phyloP scores from a whole-genome alignment of 92 coral and sea anemone genomes.

The Anthopleura xanthogrammica region DNA sequence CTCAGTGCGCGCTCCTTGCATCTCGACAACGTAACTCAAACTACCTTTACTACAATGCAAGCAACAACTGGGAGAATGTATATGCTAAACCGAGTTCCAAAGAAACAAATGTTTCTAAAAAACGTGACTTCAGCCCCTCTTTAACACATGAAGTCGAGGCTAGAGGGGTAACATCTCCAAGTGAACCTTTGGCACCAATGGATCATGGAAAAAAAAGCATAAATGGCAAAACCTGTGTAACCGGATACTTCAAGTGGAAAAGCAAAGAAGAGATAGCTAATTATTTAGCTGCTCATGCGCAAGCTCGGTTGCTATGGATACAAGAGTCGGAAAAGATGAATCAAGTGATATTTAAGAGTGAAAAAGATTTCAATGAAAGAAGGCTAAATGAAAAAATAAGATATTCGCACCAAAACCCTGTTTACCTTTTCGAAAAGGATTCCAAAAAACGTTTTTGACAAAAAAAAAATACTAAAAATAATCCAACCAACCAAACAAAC shows the following conservation, averaged over 20 bases:
- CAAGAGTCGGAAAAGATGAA: background rate
- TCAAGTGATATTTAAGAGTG: background rate
- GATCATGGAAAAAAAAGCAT: background rate
- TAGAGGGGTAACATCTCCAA: slow-evolving; percentile 2
- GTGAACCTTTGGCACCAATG: background rate
- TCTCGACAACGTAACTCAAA: slow-evolving; percentile 48
- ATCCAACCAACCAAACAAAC: too few relatives aligned
- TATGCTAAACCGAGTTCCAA: background rate
- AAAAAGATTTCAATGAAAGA: background rate
- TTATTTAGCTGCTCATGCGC: slow-evolving; percentile 11
- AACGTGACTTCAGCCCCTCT: background rate
- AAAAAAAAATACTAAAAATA: background rate
- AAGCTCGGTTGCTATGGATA: slow-evolving; percentile 13
- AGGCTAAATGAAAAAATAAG: background rate
- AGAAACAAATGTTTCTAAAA: background rate
- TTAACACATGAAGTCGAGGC: background rate
- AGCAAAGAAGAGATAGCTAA: slow-evolving; percentile 16
- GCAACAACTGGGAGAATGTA: slow-evolving; percentile 28
- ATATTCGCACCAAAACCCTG: background rate
- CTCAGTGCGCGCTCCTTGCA: slow-evolving; percentile 57
- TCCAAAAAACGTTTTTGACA: background rate
- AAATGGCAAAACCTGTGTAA: slow-evolving; percentile 7
- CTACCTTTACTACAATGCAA: slow-evolving; percentile 37
- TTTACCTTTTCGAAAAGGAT: too few relatives aligned
- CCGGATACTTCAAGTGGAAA: slow-evolving; percentile 27